Evolutionary conservation across 2,113 vertebrate species (phyloP), one percentile per base, ranked within the genome.

Genomic region (Ammodytes dubius): DNA sequence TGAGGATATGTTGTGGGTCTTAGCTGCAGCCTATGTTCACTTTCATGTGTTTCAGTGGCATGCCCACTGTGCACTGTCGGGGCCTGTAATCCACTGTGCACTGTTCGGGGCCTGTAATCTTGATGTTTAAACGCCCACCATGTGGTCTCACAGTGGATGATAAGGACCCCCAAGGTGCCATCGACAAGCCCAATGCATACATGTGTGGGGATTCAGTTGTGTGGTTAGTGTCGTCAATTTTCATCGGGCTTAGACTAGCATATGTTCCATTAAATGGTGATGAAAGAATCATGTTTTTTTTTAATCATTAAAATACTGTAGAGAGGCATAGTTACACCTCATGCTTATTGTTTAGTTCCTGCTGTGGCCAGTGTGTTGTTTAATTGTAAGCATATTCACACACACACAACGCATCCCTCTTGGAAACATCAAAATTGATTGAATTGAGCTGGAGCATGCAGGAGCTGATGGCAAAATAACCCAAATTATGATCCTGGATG

Each of bases 1-100:
- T 40, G 69, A 87, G 74, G 72, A 89, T 88, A 88, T 90, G 79
- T 83, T 87, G 86, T 72, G 77, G 88, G 88, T 88, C 84, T 92
- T 88, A 83, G 82, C 77, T 68, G 14, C 83, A 85, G 70, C 57
- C 65, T 67, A n/a, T 45, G 57, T 82, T 85, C 70, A 42, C 86
- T 86, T 89, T 89, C 87, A 91, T 89, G 84, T 77, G 27, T 27
- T 27, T 27, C 27, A 27, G 27, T 27, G 27, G 27, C 9, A 35
- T 74, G 65, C 83, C 78, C 81, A 65, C 52, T 13, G 46, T 64
- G 64, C 57, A 4, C 54, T 6, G 78, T 59, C 39, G 19, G 49
- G 7, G 70, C 59, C 78, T 79, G 49, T 77, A 76, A 82, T 91
- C 78, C 81, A 65, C 52, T 13, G 46, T 64, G 64, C 57, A 4